Evolutionary conservation across 2,113 vertebrate genomes (phyloP).

Genomic region (Poecile atricapillus): DNA sequence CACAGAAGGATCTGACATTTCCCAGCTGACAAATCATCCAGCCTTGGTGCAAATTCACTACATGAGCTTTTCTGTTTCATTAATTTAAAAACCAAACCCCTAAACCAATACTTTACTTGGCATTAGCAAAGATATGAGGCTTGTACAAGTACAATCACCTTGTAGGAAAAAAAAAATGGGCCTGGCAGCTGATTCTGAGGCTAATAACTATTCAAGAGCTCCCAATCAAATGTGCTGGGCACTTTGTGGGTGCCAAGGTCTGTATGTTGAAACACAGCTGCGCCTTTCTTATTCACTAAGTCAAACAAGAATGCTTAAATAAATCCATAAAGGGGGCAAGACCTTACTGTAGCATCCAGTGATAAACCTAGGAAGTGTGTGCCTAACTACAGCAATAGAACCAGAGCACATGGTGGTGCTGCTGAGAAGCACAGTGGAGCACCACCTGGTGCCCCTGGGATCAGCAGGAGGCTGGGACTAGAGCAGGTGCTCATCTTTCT

Average conservation of each 20-base stretch:
- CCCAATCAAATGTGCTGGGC: neutral
- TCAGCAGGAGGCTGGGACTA: neutral
- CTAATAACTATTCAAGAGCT: neutral
- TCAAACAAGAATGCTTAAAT: neutral
- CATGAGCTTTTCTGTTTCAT: neutral
- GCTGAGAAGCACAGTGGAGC: neutral
- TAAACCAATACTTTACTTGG: neutral
- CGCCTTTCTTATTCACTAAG: neutral
- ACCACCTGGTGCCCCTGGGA: neutral
- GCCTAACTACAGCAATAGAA: neutral
- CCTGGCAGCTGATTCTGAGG: neutral
- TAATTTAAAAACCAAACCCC: neutral
- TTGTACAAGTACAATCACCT: neutral
- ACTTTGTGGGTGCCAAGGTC: neutral
- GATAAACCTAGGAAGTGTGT: neutral
- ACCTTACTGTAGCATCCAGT: neutral
- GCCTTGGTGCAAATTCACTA: neutral
- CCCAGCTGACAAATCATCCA: neutral
- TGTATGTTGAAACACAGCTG: neutral
- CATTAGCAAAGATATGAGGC: neutral
- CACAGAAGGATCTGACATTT: neutral
- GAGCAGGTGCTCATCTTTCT: neutral
- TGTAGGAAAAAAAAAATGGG: neutral
- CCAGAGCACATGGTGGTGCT: fast-evolving
- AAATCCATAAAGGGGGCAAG: neutral